These are phyloP conservation scores for Ctenochaetus hawaiiensis DNA, from an alignment of 2,797 vertebrate genomes.

Conservation along the genomic window DNA sequence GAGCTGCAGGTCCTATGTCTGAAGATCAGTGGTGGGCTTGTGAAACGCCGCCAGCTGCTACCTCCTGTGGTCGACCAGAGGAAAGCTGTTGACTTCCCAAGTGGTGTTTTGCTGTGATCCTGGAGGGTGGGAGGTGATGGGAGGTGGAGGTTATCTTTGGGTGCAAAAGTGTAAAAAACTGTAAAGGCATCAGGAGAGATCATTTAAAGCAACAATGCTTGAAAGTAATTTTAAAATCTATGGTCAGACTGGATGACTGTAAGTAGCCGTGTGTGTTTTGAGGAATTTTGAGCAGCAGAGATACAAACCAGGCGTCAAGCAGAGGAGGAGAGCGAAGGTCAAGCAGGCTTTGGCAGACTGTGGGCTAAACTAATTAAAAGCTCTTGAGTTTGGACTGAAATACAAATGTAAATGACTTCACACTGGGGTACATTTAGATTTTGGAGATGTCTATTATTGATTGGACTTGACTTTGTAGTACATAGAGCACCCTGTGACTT, in stretches of 20 bases:
- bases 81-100: slow-evolving; percentile 65
- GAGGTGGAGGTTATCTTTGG: slow-evolving; percentile 24
- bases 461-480: slow-evolving; percentile 53
- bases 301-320: slow-evolving; percentile 64
- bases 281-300: slow-evolving; percentile 38
- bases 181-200: slow-evolving; percentile 7
- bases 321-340: slow-evolving; percentile 66
- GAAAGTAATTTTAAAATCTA: background rate
- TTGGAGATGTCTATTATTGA: slow-evolving; percentile 59
- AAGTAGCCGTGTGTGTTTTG: slow-evolving; percentile 18
- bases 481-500: slow-evolving; percentile 41
- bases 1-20: slow-evolving; percentile 61
- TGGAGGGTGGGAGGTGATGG: slow-evolving; percentile 12
- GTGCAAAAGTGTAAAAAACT: slow-evolving; percentile 29
- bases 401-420: slow-evolving; percentile 64
- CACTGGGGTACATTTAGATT: slow-evolving; percentile 56
- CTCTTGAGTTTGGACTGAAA: slow-evolving; percentile 67
- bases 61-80: slow-evolving; percentile 53
- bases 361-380: slow-evolving; percentile 73
- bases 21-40: slow-evolving; percentile 66
- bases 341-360: slow-evolving; percentile 60
- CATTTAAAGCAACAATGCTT: slow-evolving; percentile 27
- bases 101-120: slow-evolving; percentile 53
- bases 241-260: slow-evolving; percentile 16
- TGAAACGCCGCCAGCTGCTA: slow-evolving; percentile 38